phyloP scores from a whole-genome alignment of 2,888 invertebrate species.

The Stomorhina lunata region DNA sequence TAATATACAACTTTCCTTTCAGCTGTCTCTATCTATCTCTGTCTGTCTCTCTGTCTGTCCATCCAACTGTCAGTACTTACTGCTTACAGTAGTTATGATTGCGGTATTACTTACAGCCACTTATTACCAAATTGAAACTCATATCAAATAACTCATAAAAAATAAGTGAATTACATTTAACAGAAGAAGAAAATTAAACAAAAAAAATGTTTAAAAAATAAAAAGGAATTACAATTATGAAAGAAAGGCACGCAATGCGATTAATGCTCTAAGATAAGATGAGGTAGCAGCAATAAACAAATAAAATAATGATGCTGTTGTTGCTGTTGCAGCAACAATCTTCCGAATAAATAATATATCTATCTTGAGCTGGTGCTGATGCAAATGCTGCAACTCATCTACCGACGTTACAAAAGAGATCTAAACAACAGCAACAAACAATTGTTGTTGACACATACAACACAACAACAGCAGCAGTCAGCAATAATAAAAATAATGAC shows the following conservation, averaged over 20 bases:
- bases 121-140: constrained; percentile 53
- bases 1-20: not conserved
- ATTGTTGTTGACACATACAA: constrained; percentile 58
- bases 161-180: constrained; percentile 2
- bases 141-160: not conserved
- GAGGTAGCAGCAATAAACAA: constrained; percentile 33
- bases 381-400: constrained; percentile 37
- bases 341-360: not conserved
- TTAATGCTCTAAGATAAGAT: constrained; percentile 49
- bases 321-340: not conserved
- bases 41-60: not conserved
- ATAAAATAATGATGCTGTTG: too few relatives aligned
- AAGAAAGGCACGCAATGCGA: constrained; percentile 64
- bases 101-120: constrained; percentile 30
- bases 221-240: constrained; percentile 54
- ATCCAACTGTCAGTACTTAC: not conserved
- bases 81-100: constrained; percentile 6
- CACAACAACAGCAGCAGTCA: constrained; percentile 12
- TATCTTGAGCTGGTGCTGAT: not conserved
- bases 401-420: constrained; percentile 24
- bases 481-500: too few relatives aligned
- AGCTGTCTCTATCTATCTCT: too few relatives aligned
- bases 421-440: constrained; percentile 35
- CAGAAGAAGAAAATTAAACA: not conserved
- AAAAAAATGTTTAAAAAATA: constrained; percentile 25